Evolutionary conservation across 2,113 vertebrate genomes (phyloP).

Genomic region (Leptocoma aspasia): DNA sequence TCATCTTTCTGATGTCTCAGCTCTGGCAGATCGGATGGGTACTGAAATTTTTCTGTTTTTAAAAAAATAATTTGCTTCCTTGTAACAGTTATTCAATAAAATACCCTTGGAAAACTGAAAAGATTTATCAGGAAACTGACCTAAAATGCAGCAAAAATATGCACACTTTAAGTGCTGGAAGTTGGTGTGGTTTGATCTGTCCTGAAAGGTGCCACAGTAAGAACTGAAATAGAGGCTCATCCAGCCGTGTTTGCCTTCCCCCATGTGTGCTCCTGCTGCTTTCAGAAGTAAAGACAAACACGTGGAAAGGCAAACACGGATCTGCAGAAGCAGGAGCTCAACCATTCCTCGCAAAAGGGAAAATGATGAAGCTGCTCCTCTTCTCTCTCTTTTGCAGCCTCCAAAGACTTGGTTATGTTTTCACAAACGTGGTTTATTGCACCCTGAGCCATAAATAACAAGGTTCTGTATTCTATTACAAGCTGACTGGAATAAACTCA

Average conservation of each 20-base stretch:
- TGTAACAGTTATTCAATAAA: not conserved
- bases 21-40: not conserved
- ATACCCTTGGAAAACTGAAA: not conserved
- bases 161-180: not conserved
- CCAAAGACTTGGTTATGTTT: not conserved
- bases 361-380: not conserved
- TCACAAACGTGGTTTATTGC: not conserved
- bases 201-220: not conserved
- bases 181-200: not conserved
- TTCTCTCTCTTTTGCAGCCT: not conserved
- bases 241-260: not conserved
- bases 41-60: not conserved
- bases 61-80: not conserved
- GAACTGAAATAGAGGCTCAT: not conserved
- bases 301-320: not conserved
- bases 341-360: not conserved
- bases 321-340: not conserved
- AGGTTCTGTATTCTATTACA: constrained; percentile 1
- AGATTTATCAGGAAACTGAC: not conserved
- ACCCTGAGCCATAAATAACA: constrained; percentile 10
- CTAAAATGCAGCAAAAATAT: not conserved
- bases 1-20: not conserved
- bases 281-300: not conserved
- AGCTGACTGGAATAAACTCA: not conserved
- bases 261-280: not conserved